phyloP scores from a whole-genome alignment of 2,888 invertebrate genomes.

The Antheraea yamamai region DNA sequence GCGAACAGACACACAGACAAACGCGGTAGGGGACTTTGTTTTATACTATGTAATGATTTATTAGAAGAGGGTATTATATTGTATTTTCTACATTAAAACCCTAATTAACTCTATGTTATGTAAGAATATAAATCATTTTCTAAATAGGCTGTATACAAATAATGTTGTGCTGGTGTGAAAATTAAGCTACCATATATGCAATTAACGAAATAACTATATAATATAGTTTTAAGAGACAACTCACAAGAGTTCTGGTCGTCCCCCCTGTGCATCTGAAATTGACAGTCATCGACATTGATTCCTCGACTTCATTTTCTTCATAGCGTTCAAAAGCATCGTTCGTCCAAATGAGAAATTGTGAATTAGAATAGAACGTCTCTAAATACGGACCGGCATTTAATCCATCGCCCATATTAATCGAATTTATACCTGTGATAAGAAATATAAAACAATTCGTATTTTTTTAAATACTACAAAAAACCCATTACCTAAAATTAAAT shows the following conservation, averaged over 20 bases:
- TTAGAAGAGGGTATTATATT: too few relatives aligned
- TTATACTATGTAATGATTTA: too few relatives aligned
- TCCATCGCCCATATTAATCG: conserved; percentile 40
- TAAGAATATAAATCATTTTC: too few relatives aligned
- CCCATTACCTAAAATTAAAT: not conserved
- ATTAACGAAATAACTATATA: not conserved
- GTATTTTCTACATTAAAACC: too few relatives aligned
- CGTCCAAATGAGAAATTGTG: conserved; percentile 50
- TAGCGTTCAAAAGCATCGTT: conserved; percentile 52
- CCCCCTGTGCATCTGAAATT: conserved; percentile 54
- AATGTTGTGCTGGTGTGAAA: not conserved
- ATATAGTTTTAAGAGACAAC: conserved; percentile 25
- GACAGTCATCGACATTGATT: conserved; percentile 46
- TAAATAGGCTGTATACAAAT: too few relatives aligned
- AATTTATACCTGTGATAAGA: conserved; percentile 43
- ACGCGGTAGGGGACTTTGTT: too few relatives aligned
- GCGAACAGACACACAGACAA: too few relatives aligned
- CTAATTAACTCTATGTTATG: too few relatives aligned
- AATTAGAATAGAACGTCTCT: conserved; percentile 35
- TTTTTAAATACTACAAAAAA: not conserved
- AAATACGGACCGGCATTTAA: conserved; percentile 57
- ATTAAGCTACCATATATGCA: not conserved
- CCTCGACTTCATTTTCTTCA: conserved; percentile 60
- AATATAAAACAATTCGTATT: conserved; percentile 2
- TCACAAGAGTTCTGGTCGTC: conserved; percentile 43